phyloP scores from a whole-genome alignment of 2,113 vertebrate species.

The Chionis minor region DNA sequence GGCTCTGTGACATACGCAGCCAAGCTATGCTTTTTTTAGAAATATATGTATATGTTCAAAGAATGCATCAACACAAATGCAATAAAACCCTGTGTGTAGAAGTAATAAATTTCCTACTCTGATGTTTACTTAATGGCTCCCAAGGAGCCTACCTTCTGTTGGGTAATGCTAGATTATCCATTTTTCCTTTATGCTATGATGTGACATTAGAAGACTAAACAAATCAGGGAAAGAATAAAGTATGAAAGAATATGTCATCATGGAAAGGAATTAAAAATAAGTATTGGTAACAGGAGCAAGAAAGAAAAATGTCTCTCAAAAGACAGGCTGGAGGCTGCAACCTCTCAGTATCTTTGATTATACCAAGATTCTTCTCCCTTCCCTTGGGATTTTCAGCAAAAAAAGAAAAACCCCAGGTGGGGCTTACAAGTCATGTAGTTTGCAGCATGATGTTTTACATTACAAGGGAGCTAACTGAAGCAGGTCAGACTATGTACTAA shows the following conservation, averaged over 20 bases:
- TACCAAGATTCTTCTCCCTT: not conserved
- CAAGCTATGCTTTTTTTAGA: not conserved
- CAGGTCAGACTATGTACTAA: not conserved
- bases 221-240: not conserved
- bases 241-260: not conserved
- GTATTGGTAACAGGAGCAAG: not conserved
- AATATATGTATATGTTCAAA: not conserved
- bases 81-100: not conserved
- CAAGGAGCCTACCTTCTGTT: slow-evolving; percentile 2
- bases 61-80: not conserved
- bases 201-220: not conserved
- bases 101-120: not conserved
- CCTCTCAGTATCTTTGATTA: not conserved
- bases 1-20: not conserved
- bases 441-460: not conserved
- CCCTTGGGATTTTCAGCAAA: not conserved
- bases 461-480: not conserved
- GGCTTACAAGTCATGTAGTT: not conserved
- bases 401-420: not conserved
- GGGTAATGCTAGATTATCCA: not conserved
- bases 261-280: not conserved
- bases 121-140: slow-evolving; percentile 8
- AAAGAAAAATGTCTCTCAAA: not conserved
- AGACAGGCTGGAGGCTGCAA: not conserved
- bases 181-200: not conserved